Percentiles rank a stretch among this genome's conserved stretches.
These are phyloP conservation scores for Lycophotia porphyrea DNA, from an alignment of 2,888 invertebrate species.

Conservation along the genomic window DNA sequence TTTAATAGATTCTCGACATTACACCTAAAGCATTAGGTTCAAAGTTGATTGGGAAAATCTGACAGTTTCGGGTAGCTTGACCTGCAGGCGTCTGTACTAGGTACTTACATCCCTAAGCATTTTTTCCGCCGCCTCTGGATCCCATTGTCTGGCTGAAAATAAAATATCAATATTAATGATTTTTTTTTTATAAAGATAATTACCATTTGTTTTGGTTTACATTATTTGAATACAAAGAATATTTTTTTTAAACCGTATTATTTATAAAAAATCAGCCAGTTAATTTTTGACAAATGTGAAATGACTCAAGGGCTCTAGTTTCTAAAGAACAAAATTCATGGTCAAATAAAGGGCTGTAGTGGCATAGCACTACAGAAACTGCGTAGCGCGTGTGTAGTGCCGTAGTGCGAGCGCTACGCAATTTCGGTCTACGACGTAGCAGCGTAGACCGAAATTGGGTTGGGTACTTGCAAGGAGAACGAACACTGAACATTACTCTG, in stretches of 20 bases:
- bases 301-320: background rate
- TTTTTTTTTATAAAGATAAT: too few species aligned
- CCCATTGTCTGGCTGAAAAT: slow-evolving; percentile 95
- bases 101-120: slow-evolving; percentile 96
- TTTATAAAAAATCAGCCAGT: background rate
- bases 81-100: too few species aligned
- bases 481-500: background rate
- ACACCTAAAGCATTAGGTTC: too few species aligned
- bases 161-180: slow-evolving; percentile 4
- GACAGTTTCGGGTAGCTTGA: too few species aligned
- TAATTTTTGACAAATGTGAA: background rate
- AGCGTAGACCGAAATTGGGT: background rate
- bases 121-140: slow-evolving; percentile 96
- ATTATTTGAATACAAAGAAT: background rate
- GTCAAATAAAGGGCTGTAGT: background rate
- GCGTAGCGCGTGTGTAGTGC: background rate
- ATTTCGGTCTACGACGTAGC: background rate
- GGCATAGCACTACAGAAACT: slow-evolving; percentile 4
- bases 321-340: background rate
- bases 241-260: too few species aligned
- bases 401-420: slow-evolving; percentile 1
- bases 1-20: too few species aligned
- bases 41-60: too few species aligned
- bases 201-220: background rate
- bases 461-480: background rate